phyloP scores from a whole-genome alignment of 2,888 invertebrate species.

The Dascillus cervinus region DNA sequence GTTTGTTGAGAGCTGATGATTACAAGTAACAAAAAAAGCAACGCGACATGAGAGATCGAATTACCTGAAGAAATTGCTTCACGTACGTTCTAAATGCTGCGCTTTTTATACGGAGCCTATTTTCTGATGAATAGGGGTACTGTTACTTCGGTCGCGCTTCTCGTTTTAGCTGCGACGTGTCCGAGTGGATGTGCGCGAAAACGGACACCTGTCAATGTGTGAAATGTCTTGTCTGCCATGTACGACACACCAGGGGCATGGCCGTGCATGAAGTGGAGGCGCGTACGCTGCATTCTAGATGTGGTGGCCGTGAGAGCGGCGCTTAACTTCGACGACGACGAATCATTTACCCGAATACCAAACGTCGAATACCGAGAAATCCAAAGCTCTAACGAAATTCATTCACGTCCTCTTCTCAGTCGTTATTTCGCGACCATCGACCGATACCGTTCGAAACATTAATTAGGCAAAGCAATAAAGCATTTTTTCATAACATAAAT shows the following conservation, averaged over 20 bases:
- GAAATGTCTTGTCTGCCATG: constrained; percentile 21
- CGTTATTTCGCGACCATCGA: no score
- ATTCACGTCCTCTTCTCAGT: no score
- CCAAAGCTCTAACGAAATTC: no score
- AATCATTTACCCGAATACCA: no score
- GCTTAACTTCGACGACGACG: constrained; percentile 10
- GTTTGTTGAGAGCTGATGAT: constrained; percentile 21
- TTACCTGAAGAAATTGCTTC: constrained; percentile 35
- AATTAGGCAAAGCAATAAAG: no score
- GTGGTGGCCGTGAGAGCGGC: constrained; percentile 20
- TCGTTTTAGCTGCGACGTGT: constrained; percentile 9
- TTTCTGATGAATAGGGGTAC: constrained; percentile 14
- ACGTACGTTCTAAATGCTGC: constrained; percentile 32
- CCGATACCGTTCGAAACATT: no score
- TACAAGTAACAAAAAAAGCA: constrained; percentile 22
- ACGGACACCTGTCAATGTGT: constrained; percentile 23
- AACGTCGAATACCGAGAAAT: no score
- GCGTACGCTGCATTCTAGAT: constrained; percentile 19
- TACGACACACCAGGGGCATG: constrained; percentile 19
- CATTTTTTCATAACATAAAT: no score
- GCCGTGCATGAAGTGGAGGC: constrained; percentile 15
- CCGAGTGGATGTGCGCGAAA: constrained; percentile 16
- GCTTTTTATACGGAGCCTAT: constrained; percentile 23
- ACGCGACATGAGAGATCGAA: constrained; percentile 33
- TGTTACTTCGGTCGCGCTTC: constrained; percentile 15